These are phyloP conservation scores for Alloplasta piceator DNA, from an alignment of 2,888 invertebrate genomes.

Conservation along the genomic window DNA sequence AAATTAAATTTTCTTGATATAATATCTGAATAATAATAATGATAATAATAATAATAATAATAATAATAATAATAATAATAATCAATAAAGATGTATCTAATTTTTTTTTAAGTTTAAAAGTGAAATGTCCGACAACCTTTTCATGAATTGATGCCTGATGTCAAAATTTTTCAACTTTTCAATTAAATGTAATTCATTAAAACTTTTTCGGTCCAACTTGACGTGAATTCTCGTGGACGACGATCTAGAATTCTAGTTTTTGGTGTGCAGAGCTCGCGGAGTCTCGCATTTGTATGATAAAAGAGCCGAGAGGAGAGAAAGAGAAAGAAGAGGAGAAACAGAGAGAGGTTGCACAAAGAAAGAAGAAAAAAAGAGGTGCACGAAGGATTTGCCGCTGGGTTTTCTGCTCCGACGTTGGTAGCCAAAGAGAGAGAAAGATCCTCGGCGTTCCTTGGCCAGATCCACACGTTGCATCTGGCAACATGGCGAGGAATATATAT, in stretches of 20 bases:
- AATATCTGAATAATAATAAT: too few species aligned
- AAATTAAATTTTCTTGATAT: too few species aligned
- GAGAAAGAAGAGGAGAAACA: slow-evolving; percentile 3
- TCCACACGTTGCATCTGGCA: slow-evolving; percentile 58
- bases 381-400: slow-evolving; percentile 40
- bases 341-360: slow-evolving; percentile 50
- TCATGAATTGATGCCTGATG: too few species aligned
- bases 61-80: too few species aligned
- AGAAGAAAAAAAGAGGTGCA: slow-evolving; percentile 50
- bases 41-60: too few species aligned
- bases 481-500: slow-evolving; percentile 49
- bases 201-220: too few species aligned
- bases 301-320: slow-evolving; percentile 14
- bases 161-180: too few species aligned
- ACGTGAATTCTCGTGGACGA: not conserved
- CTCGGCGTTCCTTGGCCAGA: too few species aligned
- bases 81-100: too few species aligned
- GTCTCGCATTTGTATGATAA: slow-evolving; percentile 54
- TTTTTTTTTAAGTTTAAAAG: too few species aligned
- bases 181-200: too few species aligned
- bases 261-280: slow-evolving; percentile 5
- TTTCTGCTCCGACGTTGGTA: slow-evolving; percentile 56
- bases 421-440: slow-evolving; percentile 15
- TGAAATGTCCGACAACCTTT: too few species aligned
- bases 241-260: slow-evolving; percentile 23